Evolutionary conservation across 2,113 vertebrate genomes (phyloP).

Genomic region (Podarcis cretensis): DNA sequence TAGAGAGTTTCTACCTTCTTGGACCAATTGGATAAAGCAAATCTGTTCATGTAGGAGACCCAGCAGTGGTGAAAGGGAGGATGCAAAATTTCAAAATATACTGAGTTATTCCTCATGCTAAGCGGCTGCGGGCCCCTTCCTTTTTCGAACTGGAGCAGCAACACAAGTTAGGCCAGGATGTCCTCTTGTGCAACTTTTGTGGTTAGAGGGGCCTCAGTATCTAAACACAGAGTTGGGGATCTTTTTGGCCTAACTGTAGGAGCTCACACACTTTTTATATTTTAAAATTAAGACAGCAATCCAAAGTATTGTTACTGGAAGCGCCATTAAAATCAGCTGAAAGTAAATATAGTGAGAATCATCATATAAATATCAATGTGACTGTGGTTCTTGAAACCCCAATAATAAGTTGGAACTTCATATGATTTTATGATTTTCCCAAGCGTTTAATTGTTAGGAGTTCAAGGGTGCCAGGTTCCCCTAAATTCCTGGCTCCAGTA

Average conservation of each 20-base stretch:
- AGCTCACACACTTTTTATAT: no score
- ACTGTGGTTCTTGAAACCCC: neutral
- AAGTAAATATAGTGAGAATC: neutral
- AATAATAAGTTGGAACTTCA: neutral
- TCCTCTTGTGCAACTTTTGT: neutral
- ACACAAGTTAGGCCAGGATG: neutral
- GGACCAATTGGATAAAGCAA: neutral
- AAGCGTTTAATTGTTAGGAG: neutral
- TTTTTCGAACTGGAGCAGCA: neutral
- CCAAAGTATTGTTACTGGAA: neutral
- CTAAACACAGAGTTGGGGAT: neutral
- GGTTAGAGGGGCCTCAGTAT: neutral
- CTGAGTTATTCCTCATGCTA: neutral
- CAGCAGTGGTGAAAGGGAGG: neutral
- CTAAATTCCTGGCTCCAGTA: no score
- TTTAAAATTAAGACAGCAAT: no score
- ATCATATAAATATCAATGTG: neutral
- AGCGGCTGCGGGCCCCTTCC: neutral
- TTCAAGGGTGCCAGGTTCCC: no score
- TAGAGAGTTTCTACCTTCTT: neutral
- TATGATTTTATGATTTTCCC: neutral
- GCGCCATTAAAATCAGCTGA: neutral
- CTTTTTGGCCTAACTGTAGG: neutral
- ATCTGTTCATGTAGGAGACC: neutral
- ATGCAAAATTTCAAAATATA: neutral